Evolutionary conservation across 1,140 invertebrate species (phyloP).

Genomic region (Artemia franciscana): DNA sequence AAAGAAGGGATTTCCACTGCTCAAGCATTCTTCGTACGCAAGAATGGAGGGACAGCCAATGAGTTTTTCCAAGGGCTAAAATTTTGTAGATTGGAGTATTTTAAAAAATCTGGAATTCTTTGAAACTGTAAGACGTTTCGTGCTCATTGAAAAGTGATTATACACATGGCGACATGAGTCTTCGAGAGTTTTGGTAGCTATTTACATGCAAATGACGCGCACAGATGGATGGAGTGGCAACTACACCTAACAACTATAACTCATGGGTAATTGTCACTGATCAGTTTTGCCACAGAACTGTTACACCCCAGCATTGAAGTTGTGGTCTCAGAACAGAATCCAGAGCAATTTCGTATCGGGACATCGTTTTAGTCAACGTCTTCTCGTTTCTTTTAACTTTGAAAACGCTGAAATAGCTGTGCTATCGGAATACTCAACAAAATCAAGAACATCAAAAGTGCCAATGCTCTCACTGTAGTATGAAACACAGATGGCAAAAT

Average conservation of each 20-base stretch:
- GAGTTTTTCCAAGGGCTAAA: conserved; percentile 5
- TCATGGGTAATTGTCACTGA: conserved; percentile 7
- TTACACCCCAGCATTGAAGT: conserved; percentile 10
- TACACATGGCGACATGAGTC: conserved; percentile 8
- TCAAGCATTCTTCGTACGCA: conserved; percentile 6
- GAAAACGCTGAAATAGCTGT: neutral
- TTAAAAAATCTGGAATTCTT: conserved; percentile 9
- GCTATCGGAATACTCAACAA: neutral
- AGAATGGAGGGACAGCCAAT: conserved; percentile 7
- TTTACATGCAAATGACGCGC: conserved; percentile 10
- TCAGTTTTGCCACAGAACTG: conserved; percentile 6
- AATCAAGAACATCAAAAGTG: neutral
- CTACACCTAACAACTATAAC: no score
- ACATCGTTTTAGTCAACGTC: neutral
- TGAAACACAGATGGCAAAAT: neutral
- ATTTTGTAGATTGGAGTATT: conserved; percentile 5
- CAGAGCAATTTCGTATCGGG: conserved; percentile 4
- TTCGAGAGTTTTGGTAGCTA: conserved; percentile 9
- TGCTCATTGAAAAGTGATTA: conserved; percentile 9
- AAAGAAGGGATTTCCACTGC: conserved; percentile 17
- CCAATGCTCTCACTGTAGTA: neutral
- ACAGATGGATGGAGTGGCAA: conserved; percentile 10
- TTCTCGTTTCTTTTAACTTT: neutral
- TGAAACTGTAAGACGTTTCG: conserved; percentile 6
- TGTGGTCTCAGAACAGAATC: conserved; percentile 11